Conservation (phyloP, 2,113 vertebrate genomes). For the Channa argus region DNA sequence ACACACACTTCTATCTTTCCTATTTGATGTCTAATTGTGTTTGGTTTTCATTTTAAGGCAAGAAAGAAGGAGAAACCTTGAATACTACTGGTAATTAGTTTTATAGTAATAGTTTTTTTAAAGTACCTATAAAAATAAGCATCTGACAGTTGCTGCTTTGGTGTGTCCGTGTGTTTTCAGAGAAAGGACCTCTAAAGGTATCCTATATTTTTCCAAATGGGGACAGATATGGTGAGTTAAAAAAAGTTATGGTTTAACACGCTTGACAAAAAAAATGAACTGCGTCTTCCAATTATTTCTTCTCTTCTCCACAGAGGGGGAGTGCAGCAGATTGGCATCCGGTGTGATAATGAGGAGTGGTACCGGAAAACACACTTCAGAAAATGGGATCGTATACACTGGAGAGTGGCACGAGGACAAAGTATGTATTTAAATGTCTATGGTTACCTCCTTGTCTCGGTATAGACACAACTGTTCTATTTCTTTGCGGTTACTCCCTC, state of each 20-base stretch:
- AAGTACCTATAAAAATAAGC: neutral
- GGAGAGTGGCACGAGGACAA: conserved; percentile 87
- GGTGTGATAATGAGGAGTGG: conserved; percentile 83
- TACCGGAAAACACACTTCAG: conserved; percentile 80
- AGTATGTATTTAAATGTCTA: conserved; percentile 68
- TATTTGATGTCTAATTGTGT: neutral
- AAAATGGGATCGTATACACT: conserved; percentile 77
- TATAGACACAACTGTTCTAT: neutral
- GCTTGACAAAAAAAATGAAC: no score
- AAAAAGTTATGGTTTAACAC: neutral
- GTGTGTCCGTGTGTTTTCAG: conserved; percentile 64
- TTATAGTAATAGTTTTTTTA: no score
- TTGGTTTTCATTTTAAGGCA: conserved; percentile 30
- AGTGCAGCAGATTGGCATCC: conserved; percentile 76
- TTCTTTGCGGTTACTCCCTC: neutral
- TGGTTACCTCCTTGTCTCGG: neutral
- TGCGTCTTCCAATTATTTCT: neutral
- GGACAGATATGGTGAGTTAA: conserved; percentile 85
- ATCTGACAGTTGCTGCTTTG: neutral
- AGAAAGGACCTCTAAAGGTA: conserved; percentile 58
- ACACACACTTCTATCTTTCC: neutral
- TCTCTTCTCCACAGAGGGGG: conserved; percentile 76
- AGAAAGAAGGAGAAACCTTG: neutral
- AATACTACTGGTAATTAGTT: conserved; percentile 19
- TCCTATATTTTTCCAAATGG: conserved; percentile 85